Evolutionary conservation across 1,140 invertebrate species (phyloP).

Genomic region (Camponotus pennsylvanicus): DNA sequence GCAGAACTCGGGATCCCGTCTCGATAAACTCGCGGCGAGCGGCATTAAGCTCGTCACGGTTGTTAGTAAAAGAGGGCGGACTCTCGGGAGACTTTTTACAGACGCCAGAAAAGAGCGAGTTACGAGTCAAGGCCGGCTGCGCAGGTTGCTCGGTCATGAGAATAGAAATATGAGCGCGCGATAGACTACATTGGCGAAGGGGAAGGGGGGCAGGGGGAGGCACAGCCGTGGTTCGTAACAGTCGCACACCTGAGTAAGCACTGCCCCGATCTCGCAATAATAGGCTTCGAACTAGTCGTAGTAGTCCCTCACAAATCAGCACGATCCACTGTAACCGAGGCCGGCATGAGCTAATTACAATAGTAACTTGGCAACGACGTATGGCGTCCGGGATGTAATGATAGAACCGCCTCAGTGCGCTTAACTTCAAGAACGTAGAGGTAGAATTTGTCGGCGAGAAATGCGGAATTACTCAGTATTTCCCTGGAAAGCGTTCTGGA

Average conservation of each 20-base stretch:
- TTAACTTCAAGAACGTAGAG: not conserved
- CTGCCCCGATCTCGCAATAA: constrained; percentile 57
- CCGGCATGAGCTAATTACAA: constrained; percentile 44
- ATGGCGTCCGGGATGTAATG: constrained; percentile 33
- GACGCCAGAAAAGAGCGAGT: constrained; percentile 74
- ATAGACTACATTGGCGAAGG: constrained; percentile 2
- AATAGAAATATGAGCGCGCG: constrained; percentile 73
- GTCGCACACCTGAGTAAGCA: constrained; percentile 54
- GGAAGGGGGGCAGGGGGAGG: no score
- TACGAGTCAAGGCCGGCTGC: constrained; percentile 76
- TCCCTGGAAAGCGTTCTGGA: not conserved
- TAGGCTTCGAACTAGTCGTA: constrained; percentile 36
- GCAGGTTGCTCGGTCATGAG: constrained; percentile 74
- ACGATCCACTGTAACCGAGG: constrained; percentile 23
- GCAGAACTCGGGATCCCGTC: constrained; percentile 30
- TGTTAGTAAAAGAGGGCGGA: constrained; percentile 71
- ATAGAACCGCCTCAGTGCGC: constrained; percentile 16
- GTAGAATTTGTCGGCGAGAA: not conserved
- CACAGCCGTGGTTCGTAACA: constrained; percentile 55
- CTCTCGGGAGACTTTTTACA: constrained; percentile 70
- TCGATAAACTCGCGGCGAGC: constrained; percentile 60
- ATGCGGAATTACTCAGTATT: not conserved
- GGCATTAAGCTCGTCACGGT: constrained; percentile 67
- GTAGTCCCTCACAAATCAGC: constrained; percentile 48
- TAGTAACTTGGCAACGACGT: constrained; percentile 51